A percentile compares a stretch with the other conserved stretches of the same genome.
These are phyloP conservation scores for Palythoa grandiflora DNA, from an alignment of 92 coral and sea anemone species.

Conservation along the genomic window DNA sequence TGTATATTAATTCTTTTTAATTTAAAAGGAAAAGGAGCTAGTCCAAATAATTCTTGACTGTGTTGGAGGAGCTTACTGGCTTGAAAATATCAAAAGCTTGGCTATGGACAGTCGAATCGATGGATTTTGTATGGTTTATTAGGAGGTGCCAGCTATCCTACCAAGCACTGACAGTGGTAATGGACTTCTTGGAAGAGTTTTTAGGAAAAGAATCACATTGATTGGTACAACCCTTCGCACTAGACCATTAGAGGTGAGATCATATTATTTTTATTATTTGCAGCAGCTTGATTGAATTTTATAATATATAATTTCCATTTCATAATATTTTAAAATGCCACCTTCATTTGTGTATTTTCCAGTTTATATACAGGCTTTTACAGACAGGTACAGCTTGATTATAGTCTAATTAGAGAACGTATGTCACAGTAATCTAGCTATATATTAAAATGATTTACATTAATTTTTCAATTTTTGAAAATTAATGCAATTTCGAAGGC, in stretches of 20 bases:
- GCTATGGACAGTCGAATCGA: constrained; percentile 86
- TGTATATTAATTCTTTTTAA: background rate
- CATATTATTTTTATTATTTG: too few relatives aligned
- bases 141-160: constrained; percentile 78
- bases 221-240: constrained; percentile 87
- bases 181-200: constrained; percentile 64
- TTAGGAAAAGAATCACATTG: constrained; percentile 75
- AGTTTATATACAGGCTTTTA: too few relatives aligned
- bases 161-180: constrained; percentile 68
- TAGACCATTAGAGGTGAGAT: constrained; percentile 84
- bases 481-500: too few relatives aligned
- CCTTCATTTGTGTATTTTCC: too few relatives aligned
- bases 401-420: too few relatives aligned
- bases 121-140: constrained; percentile 93
- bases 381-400: too few relatives aligned
- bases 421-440: too few relatives aligned
- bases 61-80: constrained; percentile 94
- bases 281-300: background rate
- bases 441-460: too few relatives aligned
- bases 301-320: too few relatives aligned
- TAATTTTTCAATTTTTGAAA: too few relatives aligned
- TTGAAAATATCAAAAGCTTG: constrained; percentile 81
- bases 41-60: constrained; percentile 89
- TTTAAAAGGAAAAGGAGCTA: constrained; percentile 74
- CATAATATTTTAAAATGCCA: too few relatives aligned